Evolutionary conservation across 2,888 invertebrate genomes (phyloP).

Genomic region (Drosophila pegasa): DNA sequence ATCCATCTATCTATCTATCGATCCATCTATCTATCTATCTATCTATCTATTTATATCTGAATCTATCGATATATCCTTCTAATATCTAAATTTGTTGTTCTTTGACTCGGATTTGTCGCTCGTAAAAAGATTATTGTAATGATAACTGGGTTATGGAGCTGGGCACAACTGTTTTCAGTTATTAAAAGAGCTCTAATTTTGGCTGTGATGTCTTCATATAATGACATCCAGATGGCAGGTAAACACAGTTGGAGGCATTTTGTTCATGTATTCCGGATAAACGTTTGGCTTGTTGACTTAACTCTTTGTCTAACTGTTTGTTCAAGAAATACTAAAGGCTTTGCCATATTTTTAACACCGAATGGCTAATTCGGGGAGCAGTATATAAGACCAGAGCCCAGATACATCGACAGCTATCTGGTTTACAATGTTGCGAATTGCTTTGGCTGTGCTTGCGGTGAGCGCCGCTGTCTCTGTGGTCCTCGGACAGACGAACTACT

Average conservation of each 20-base stretch:
- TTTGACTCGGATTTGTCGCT: background rate
- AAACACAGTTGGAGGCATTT: constrained; percentile 26
- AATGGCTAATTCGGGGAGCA: background rate
- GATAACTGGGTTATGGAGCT: background rate
- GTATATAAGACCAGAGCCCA: constrained; percentile 37
- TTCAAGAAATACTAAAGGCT: constrained; percentile 9
- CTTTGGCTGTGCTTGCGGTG: constrained; percentile 17
- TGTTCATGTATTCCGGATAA: constrained; percentile 4
- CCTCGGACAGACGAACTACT: constrained; percentile 41
- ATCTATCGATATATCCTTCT: background rate
- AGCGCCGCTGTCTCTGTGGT: constrained; percentile 13
- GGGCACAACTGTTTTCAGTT: background rate
- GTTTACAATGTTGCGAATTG: constrained; percentile 40
- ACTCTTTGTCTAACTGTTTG: constrained; percentile 6
- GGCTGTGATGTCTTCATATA: background rate
- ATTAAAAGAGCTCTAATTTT: background rate
- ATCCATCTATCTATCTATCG: background rate
- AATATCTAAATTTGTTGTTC: too few species aligned
- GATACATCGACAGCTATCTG: background rate
- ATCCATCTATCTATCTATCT: too few species aligned
- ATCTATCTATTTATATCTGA: too few species aligned
- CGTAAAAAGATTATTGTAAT: background rate
- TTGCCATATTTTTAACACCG: constrained; percentile 14
- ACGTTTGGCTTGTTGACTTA: constrained; percentile 11
- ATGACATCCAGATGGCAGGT: background rate